Base-by-base conservation (phyloP, 2,888 invertebrate species). In the Leucozona laternaria region DNA sequence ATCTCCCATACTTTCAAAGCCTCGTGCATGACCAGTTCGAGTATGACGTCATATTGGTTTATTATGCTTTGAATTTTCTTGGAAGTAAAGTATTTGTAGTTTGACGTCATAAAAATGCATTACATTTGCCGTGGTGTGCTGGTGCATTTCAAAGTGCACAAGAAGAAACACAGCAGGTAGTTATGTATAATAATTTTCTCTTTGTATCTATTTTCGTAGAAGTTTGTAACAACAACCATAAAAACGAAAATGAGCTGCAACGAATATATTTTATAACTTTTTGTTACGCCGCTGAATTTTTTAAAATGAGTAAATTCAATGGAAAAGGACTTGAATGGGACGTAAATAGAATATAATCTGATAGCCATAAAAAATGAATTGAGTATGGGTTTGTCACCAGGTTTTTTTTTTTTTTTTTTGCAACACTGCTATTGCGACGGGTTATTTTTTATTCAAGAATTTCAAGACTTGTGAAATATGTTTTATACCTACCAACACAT, bases 31-130 rank as follows among this genome's bases (percentile, higher is more conserved):
- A 53, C 53, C 53, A 28, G n/a, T 53, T 53, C 25, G 53, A 53
- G 25, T 53, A 53, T 53, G 53, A 53, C 53, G 53, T 53, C 53
- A 53, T 53, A 15, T 25, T 28, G 25, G 15, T 28, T 53, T 53
- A 53, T 53, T 53, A 31, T 31, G 53, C 25, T 28, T 28, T 53
- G 25, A 53, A 28, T 53, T 25, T 53, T n/a, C 53, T 53, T 53
- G 53, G 7, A 53, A 53, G 15, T 15, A 7, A 53, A 7, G 15
- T 25, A 53, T 43, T 62, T 43, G 8, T 5, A 25, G 62, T 62
- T 62, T 62, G 62, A 62, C 62, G 62, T 62, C 62, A 60, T 37
- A 25, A 22, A 22, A 58, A 22, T 62, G 62, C 43, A 43, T 62
- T 25, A n/a, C n/a, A 43, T n/a, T 58, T 40, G 2, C 6, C 0